phyloP scores from a whole-genome alignment of 92 coral and sea anemone species.

The Porites lobata region DNA sequence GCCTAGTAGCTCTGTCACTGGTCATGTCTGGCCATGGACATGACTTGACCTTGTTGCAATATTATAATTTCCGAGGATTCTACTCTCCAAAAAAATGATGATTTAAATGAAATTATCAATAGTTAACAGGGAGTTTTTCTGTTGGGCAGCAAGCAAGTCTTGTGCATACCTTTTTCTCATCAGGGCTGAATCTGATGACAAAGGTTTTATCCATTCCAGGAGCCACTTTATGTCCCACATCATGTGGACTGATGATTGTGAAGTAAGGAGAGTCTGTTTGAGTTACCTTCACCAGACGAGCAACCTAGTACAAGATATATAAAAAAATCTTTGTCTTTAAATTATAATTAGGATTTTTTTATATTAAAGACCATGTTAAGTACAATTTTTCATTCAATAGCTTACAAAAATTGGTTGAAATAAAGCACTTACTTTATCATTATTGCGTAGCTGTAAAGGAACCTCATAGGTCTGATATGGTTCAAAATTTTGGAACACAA shows the following conservation, averaged over 20 bases:
- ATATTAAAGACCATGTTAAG: too few relatives aligned
- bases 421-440: slow-evolving; percentile 79
- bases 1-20: too few relatives aligned
- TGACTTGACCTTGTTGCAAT: too few relatives aligned
- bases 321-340: neutral
- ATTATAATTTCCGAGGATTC: too few relatives aligned
- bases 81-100: too few relatives aligned
- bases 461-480: slow-evolving; percentile 92
- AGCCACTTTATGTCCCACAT: slow-evolving; percentile 97
- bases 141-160: too few relatives aligned
- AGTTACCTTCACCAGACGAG: slow-evolving; percentile 95
- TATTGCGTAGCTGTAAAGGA: slow-evolving; percentile 91
- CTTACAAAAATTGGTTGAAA: neutral
- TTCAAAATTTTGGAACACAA: slow-evolving; percentile 97
- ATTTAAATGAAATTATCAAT: too few relatives aligned
- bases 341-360: too few relatives aligned
- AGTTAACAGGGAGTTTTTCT: too few relatives aligned
- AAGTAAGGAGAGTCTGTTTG: slow-evolving; percentile 99
- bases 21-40: too few relatives aligned
- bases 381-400: too few relatives aligned
- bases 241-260: slow-evolving; percentile 96
- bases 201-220: slow-evolving; percentile 99
- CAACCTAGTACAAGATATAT: slow-evolving; percentile 64
- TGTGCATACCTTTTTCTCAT: slow-evolving; percentile 88
- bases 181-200: slow-evolving; percentile 94